Evolutionary conservation across 2,888 invertebrate genomes (phyloP).

Genomic region (Cheilosia vernalis): DNA sequence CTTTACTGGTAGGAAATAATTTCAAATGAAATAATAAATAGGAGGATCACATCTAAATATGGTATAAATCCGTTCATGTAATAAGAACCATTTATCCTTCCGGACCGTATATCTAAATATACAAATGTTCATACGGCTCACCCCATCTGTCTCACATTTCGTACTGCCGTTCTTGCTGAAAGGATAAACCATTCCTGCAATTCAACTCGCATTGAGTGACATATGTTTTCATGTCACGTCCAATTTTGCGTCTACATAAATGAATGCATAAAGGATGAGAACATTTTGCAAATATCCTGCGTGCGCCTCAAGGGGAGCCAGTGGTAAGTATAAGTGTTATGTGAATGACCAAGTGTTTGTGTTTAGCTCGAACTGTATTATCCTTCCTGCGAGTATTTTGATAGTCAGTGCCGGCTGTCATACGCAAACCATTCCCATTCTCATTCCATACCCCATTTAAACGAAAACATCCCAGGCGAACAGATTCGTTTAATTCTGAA

Average conservation of each 20-base stretch:
- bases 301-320: constrained; percentile 40
- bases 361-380: constrained; percentile 42
- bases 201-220: constrained; percentile 72
- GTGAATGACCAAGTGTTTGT: constrained; percentile 55
- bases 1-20: neutral
- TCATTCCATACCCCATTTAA: constrained; percentile 5
- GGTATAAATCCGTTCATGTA: constrained; percentile 61
- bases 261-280: constrained; percentile 56
- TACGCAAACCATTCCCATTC: neutral
- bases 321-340: constrained; percentile 51
- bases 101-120: constrained; percentile 30
- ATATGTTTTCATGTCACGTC: constrained; percentile 73
- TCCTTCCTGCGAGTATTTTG: constrained; percentile 39
- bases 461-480: constrained; percentile 6
- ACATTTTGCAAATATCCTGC: constrained; percentile 47
- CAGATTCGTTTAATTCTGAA: constrained; percentile 28
- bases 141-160: neutral
- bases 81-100: constrained; percentile 64
- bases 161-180: constrained; percentile 51
- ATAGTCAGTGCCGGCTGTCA: constrained; percentile 14
- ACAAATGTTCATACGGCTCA: neutral
- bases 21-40: constrained; percentile 8
- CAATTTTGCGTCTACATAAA: constrained; percentile 63
- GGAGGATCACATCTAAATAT: constrained; percentile 44
- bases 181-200: constrained; percentile 67